phyloP scores from a whole-genome alignment of 2,113 vertebrate genomes.

The Phaetusa simplex region DNA sequence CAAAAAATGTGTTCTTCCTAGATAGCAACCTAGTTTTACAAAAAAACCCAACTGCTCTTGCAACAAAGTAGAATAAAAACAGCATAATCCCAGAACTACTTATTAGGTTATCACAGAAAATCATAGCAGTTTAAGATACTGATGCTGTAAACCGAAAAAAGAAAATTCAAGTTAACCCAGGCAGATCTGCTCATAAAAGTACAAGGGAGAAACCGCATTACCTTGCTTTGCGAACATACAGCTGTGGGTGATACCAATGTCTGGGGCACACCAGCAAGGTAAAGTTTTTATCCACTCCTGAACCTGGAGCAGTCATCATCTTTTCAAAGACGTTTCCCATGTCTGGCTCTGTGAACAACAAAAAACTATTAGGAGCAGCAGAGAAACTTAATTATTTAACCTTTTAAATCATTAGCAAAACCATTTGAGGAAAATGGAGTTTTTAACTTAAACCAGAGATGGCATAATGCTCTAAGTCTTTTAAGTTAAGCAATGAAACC shows the following conservation, averaged over 20 bases:
- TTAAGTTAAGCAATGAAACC: not conserved
- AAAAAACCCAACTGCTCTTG: not conserved
- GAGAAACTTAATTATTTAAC: not conserved
- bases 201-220: conserved; percentile 14
- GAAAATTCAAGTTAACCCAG: too few relatives aligned
- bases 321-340: conserved; percentile 78
- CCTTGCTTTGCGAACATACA: conserved; percentile 84
- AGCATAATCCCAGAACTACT: not conserved
- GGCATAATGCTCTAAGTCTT: not conserved
- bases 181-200: not conserved
- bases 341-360: conserved; percentile 65
- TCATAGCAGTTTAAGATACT: not conserved
- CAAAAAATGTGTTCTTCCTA: not conserved
- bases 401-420: not conserved
- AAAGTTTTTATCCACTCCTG: conserved; percentile 3
- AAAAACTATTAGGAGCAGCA: not conserved
- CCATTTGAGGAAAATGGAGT: not conserved
- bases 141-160: not conserved
- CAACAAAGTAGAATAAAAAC: not conserved
- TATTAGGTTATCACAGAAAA: not conserved
- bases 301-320: conserved; percentile 28
- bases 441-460: not conserved
- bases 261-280: conserved; percentile 76
- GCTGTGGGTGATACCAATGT: conserved; percentile 68
- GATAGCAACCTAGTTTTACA: not conserved